Base-by-base conservation (phyloP, 37 sponge, comb jelly and placozoan genomes). In the Ephydatia muelleri region DNA sequence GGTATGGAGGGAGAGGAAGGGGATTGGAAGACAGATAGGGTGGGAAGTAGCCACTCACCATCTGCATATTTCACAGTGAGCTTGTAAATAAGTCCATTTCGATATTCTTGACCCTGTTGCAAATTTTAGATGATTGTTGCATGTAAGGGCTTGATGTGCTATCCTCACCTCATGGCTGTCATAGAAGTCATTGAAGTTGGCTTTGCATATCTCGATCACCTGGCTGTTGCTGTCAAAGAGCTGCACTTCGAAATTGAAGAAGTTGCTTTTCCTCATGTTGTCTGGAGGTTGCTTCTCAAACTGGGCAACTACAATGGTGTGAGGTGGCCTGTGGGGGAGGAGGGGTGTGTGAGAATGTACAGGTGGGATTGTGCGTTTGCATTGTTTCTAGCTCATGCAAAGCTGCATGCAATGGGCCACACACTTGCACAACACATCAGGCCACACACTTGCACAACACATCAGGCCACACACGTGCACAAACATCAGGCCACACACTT, bases 211-310 rank as follows among this genome's bases (percentile, higher is more conserved):
- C 77, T 93, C 86, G 21, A 97, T 87, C 2, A 80, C 78, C 36
- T 84, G 89, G 9, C 88, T 66, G 68, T 83, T 87, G 12, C 67
- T 36, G 49, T 95, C 96, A 74, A 70, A 84, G 35, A 97, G 71
- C 33, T 77, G 43, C 32, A 95, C 77, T 13, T 85, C 84, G 80
- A 97, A 97, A 43, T 89, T 82, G 76, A 97, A 97, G 92, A 97
- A 97, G 84, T 95, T 97, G 84, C 96, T 93, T 72, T 97, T 97
- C 29, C 98, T 72, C 87, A 97, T 78, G 88, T 95, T 95, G 47
- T 94, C 88, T 72, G 98, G 98, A 40, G 98, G 98, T 49, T 97
- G 94, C 75, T 91, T 93, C 48, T 91, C 90, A 93, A 97, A 97
- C 32, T 83, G 47, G 38, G 86, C 95, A 14, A 82, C 48, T 0